Evolutionary conservation across 2,113 vertebrate species (phyloP), one percentile per base, ranked within the genome.

Genomic region (Vidua chalybeata): DNA sequence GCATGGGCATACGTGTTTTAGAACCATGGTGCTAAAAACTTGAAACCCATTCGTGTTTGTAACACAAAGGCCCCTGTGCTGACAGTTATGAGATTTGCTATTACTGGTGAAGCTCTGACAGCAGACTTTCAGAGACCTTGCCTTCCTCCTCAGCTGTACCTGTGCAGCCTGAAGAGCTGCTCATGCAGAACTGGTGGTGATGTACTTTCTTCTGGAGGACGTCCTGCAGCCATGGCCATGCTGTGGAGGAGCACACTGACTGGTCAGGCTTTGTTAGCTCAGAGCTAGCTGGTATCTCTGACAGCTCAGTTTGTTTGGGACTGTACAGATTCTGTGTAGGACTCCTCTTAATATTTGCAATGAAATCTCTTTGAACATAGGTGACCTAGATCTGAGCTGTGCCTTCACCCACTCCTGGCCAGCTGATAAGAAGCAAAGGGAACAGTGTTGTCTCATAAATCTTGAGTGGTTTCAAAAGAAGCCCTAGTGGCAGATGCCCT

Each of bases 171-270:
- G 58, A 84, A 96, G 89, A 78, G 96, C 67, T 80, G 98, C 97
- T 84, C 98, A 94, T 6, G 97, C 95, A 7, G 98, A 98, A n/a
- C 92, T 98, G 69, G 91, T 96, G 43, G 93, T 93, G 4, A 87
- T 98, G 73, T 97, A 97, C 3, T 96, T 98, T 75, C 91, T 98
- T 26, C 81, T 98, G 97, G 97, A 98, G 84, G 98, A 98, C 51
- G 91, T 98, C 15, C 95, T 98, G 68, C 96, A 96, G 90, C 68
- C 49, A 35, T 16, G 27, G 86, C 33, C 35, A 30, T 16, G 55
- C 28, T 61, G 7, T 77, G 80, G 88, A 94, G 45, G 72, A 59
- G 43, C 51, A 31, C 7, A n/a, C 72, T 24, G 71, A 88, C 71
- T 15, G 17, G 17, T 62, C 82, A 94, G 58, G 61, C 66, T 52